A percentile compares a stretch with the other conserved stretches of the same genome.
Evolutionary conservation across 2,113 vertebrate species (phyloP).

Genomic region (Azemiops feae): DNA sequence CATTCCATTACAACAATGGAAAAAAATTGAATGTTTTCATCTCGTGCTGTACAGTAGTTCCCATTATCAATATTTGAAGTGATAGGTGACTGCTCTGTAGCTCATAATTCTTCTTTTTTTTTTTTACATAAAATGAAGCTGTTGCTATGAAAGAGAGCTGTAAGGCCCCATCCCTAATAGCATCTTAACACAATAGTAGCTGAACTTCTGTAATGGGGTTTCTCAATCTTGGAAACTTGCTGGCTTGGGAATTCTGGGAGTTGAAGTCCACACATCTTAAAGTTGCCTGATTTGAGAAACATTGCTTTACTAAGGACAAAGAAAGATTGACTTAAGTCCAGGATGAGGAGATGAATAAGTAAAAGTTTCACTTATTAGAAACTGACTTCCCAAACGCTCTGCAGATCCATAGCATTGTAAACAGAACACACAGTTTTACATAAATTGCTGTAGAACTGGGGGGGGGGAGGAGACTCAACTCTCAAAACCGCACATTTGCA

Average conservation of each 20-base stretch:
- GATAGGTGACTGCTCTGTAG: background rate
- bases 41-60: background rate
- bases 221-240: background rate
- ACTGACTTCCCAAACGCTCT: background rate
- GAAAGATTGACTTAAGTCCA: background rate
- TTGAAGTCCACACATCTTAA: background rate
- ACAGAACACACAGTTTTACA: background rate
- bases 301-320: background rate
- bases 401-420: background rate
- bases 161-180: background rate
- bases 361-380: background rate
- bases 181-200: background rate
- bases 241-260: no score
- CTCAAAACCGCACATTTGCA: background rate
- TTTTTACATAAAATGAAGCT: background rate
- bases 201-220: background rate
- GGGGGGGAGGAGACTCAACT: background rate
- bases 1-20: background rate
- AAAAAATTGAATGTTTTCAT: background rate
- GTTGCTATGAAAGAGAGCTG: background rate
- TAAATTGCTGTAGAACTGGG: background rate
- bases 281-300: background rate
- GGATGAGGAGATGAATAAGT: background rate
- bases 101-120: background rate
- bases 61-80: background rate